These are phyloP conservation scores for Caenorhabditis latens DNA, from an alignment of 1,140 invertebrate species.

Conservation along the genomic window DNA sequence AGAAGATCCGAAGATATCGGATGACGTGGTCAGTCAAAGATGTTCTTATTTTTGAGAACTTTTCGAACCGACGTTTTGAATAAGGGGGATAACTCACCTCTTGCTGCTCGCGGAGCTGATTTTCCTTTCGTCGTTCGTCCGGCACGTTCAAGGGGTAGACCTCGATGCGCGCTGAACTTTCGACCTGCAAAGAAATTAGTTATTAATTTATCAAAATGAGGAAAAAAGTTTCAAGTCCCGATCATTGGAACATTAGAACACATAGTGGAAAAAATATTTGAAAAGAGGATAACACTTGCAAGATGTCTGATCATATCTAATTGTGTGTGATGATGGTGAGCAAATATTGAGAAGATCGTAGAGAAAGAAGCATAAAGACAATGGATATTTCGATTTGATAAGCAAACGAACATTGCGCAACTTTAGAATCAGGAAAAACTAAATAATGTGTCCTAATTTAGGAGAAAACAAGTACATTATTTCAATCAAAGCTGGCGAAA, in stretches of 20 bases:
- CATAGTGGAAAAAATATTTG: neutral
- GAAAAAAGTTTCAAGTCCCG: too few relatives aligned
- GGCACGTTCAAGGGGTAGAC: conserved; percentile 72
- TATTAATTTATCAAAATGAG: too few relatives aligned
- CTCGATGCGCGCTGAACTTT: conserved; percentile 74
- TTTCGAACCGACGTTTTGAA: too few relatives aligned
- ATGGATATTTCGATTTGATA: conserved; percentile 12
- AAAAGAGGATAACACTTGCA: neutral
- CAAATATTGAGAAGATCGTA: neutral
- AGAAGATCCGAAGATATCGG: neutral
- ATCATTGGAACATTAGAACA: neutral
- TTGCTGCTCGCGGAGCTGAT: conserved; percentile 60
- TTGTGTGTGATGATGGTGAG: conserved; percentile 39
- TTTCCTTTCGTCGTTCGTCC: conserved; percentile 62
- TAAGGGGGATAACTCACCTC: neutral
- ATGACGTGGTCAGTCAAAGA: neutral
- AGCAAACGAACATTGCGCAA: conserved; percentile 37
- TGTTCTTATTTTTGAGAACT: neutral
- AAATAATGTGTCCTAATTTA: too few relatives aligned
- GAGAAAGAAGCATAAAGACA: neutral
- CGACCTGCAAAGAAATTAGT: conserved; percentile 67
- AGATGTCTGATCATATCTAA: conserved; percentile 45
- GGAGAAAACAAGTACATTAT: too few relatives aligned
- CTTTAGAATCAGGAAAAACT: neutral
- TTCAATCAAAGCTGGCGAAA: too few relatives aligned